Evolutionary conservation across 1,140 invertebrate genomes (phyloP).

Genomic region (Papilio polyxenes): DNA sequence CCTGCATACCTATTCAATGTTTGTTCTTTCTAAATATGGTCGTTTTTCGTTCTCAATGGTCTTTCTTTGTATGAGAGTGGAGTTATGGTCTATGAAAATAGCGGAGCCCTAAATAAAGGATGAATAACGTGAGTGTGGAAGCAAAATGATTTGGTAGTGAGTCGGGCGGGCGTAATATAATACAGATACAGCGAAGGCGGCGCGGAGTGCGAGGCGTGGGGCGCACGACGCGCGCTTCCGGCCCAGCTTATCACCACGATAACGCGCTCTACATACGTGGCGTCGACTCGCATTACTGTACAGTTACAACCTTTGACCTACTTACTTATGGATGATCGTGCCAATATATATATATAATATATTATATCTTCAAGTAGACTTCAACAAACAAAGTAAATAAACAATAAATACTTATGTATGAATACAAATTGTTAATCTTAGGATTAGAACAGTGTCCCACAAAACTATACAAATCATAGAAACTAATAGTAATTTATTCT

Average conservation of each 20-base stretch:
- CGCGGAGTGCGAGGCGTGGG: slow-evolving; percentile 52
- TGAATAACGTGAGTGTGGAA: slow-evolving; percentile 51
- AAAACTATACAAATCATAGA: too few species aligned
- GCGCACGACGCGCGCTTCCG: slow-evolving; percentile 61
- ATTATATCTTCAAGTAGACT: not conserved
- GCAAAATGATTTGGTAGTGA: slow-evolving; percentile 57
- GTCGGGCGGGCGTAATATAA: slow-evolving; percentile 54
- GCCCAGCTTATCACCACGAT: slow-evolving; percentile 70
- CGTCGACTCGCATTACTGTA: slow-evolving; percentile 33
- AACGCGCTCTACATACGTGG: slow-evolving; percentile 48
- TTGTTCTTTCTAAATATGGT: slow-evolving; percentile 42
- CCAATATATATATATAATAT: slow-evolving; percentile 15
- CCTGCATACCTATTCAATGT: slow-evolving; percentile 41
- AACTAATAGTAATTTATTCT: too few species aligned
- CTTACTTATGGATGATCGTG: slow-evolving; percentile 22
- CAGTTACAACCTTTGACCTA: slow-evolving; percentile 33
- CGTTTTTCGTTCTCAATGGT: slow-evolving; percentile 39
- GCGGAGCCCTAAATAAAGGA: slow-evolving; percentile 11
- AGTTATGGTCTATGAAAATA: slow-evolving; percentile 28
- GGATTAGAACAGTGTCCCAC: too few species aligned
- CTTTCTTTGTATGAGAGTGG: slow-evolving; percentile 11
- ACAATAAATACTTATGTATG: not conserved
- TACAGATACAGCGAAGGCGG: slow-evolving; percentile 56
- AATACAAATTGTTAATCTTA: too few species aligned
- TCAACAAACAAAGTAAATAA: not conserved